A percentile compares a stretch with the other conserved stretches of the same genome.
Conservation (phyloP, 30 jellyfish, hydroid and myxozoan genomes). For the Aurelia sp. region DNA sequence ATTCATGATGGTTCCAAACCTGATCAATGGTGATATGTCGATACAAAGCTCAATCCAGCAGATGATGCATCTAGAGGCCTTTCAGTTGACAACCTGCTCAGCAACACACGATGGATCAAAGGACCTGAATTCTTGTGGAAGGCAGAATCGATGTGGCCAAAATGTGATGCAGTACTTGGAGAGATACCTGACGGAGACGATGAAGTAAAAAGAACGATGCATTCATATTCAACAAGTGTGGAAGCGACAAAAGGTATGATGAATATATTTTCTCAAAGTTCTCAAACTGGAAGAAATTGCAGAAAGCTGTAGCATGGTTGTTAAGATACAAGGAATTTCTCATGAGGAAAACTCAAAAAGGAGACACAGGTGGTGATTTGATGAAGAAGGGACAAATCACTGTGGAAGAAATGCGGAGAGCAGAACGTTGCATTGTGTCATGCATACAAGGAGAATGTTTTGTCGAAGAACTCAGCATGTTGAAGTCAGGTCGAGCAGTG, state of each 20-base stretch:
- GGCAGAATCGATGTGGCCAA: no score
- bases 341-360: no score
- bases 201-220: slow-evolving; percentile 2
- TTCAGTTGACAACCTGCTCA: not conserved
- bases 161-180: no score
- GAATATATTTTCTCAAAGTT: not conserved
- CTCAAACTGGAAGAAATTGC: slow-evolving; percentile 14
- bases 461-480: not conserved
- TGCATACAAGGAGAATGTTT: not conserved
- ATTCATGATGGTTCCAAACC: slow-evolving; percentile 60
- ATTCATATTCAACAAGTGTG: slow-evolving; percentile 1
- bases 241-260: not conserved
- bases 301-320: slow-evolving; percentile 19
- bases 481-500: not conserved
- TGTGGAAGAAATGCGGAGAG: no score
- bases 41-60: slow-evolving; percentile 30
- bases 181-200: slow-evolving; percentile 19
- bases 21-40: slow-evolving; percentile 56
- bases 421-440: not conserved
- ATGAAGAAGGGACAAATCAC: no score
- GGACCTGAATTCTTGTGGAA: not conserved
- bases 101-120: slow-evolving; percentile 18
- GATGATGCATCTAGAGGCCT: slow-evolving; percentile 59
- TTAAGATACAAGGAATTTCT: no score
- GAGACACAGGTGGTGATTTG: not conserved